phyloP scores from a whole-genome alignment of 2,113 vertebrate genomes.

The Pelobates fuscus region DNA sequence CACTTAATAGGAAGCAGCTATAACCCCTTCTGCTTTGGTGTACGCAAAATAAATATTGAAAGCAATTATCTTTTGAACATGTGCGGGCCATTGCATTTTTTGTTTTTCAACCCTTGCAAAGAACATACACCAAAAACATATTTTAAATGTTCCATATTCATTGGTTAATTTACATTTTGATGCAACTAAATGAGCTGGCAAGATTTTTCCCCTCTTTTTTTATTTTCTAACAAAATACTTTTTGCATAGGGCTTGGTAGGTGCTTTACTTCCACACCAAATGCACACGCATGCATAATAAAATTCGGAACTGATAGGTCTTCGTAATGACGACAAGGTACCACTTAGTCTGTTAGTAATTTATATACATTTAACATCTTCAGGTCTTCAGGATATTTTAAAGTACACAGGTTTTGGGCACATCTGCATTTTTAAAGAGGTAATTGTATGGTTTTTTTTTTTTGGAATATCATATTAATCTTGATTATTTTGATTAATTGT shows the following conservation, averaged over 20 bases:
- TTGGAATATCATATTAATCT: not conserved
- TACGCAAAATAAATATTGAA: conserved; percentile 62
- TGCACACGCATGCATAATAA: conserved; percentile 4
- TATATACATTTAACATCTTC: not conserved
- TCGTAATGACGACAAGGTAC: too few species aligned
- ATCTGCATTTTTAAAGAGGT: too few species aligned
- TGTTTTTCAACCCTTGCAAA: conserved; percentile 47
- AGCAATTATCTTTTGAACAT: conserved; percentile 57
- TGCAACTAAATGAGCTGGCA: not conserved
- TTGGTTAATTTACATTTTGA: not conserved
- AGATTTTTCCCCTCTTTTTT: not conserved
- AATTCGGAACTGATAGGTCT: not conserved
- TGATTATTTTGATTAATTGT: conserved; percentile 45
- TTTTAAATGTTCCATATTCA: conserved; percentile 19
- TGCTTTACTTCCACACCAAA: conserved; percentile 8
- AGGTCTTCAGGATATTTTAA: too few species aligned
- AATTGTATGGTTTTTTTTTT: not conserved
- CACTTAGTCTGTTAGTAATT: not conserved
- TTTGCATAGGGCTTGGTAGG: not conserved
- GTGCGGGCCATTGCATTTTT: conserved; percentile 53
- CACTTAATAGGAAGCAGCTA: conserved; percentile 69
- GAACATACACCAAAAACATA: conserved; percentile 34
- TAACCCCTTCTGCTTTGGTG: conserved; percentile 58
- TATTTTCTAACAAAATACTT: not conserved
- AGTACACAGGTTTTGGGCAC: too few species aligned